Evolutionary conservation across 2,797 vertebrate species (phyloP), one percentile per base, ranked within the genome.

Genomic region (Danio choprae): DNA sequence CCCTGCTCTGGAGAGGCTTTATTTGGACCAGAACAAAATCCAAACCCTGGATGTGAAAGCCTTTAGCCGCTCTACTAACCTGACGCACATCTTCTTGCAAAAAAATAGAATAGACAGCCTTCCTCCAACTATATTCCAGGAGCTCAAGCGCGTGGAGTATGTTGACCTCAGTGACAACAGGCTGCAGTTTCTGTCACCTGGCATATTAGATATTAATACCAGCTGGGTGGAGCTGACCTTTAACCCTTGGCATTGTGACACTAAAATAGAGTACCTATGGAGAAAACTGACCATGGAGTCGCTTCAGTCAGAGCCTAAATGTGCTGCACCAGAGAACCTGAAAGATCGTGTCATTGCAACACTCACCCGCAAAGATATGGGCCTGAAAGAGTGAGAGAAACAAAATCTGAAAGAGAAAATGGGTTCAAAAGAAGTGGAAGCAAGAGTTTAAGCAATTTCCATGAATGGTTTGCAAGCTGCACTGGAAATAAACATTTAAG

Each of bases 211-310:
- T 78, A 89, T 1, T 77, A 71, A 67, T 11, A 81, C 82, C 48
- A 70, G 68, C 22, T 81, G 77, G 71, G 80, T 87, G 59, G 87
- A 86, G 38, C 53, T 89, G 56, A 81, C 68, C 79, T 58, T 59
- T 5, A 89, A 89, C 82, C 88, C 87, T 46, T 89, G 87, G 87
- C 50, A 87, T 12, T 89, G 88, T 15, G 83, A 85, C 5, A 73
- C 43, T 7, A 83, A 81, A 50, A 76, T 87, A 11, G 83, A 65
- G 22, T 82, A 87, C 48, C 53, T 89, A 71, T 86, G 88, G 88
- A 83, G 58, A 50, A 87, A 87, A 86, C 53, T 89, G 16, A 84
- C 80, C 40, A 74, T 53, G 13, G 53, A 67, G 7, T 73, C 82
- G 2, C 78, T 83, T 22, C 68, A 80, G 18, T 77, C 86, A 0